phyloP scores from a whole-genome alignment of 2,113 vertebrate genomes.

The Lethenteron reissneri region DNA sequence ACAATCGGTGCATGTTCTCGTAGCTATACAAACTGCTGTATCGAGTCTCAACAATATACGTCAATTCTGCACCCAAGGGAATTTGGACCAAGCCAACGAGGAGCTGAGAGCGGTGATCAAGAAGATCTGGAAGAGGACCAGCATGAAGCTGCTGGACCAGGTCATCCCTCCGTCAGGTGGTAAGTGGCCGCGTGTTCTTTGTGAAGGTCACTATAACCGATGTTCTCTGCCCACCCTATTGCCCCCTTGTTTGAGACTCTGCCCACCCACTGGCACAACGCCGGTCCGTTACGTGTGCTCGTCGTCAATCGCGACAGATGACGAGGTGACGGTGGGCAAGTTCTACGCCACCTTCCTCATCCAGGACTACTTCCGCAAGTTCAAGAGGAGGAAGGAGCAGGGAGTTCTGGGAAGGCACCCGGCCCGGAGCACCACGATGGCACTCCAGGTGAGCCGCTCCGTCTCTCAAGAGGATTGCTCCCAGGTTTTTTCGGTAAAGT shows the following conservation, averaged over 20 bases:
- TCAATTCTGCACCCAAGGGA: conserved; percentile 29
- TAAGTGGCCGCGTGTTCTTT: conserved; percentile 28
- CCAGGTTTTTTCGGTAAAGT: too few species aligned
- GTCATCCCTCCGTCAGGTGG: conserved; percentile 93
- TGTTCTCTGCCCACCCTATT: too few species aligned
- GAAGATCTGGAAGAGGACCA: conserved; percentile 98
- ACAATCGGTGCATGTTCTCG: too few species aligned
- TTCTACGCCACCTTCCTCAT: conserved; percentile 99
- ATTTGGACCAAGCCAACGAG: conserved; percentile 92
- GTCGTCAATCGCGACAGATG: conserved; percentile 55
- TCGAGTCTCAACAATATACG: too few species aligned
- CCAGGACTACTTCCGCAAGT: conserved; percentile 99
- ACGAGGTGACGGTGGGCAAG: conserved; percentile 99
- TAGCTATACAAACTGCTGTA: too few species aligned
- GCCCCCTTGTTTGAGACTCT: too few species aligned
- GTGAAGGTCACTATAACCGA: too few species aligned
- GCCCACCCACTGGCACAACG: too few species aligned
- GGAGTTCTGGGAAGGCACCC: conserved; percentile 84
- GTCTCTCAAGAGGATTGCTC: too few species aligned
- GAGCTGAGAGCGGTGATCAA: conserved; percentile 93
- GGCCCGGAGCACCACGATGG: conserved; percentile 79
- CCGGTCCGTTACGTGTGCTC: background rate
- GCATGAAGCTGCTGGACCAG: conserved; percentile 97
- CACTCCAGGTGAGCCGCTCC: conserved; percentile 64
- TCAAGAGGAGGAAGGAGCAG: conserved; percentile 99